A percentile compares a stretch with the other conserved stretches of the same genome.
Conservation (phyloP, 2,888 invertebrate genomes). For the Pyrrhia umbra region DNA sequence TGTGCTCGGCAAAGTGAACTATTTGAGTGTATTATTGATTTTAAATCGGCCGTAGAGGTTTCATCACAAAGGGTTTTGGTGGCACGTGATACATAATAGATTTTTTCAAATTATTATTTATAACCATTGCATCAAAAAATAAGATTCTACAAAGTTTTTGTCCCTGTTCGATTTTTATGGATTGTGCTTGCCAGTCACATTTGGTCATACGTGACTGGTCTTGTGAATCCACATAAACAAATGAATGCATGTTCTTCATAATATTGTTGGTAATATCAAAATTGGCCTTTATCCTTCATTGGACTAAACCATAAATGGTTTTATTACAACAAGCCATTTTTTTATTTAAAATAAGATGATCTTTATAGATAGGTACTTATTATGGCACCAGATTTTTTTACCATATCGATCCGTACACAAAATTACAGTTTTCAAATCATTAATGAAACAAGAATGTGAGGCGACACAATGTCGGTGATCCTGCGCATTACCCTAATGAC, state of each 20-base stretch:
- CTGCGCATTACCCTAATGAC: slow-evolving; percentile 80
- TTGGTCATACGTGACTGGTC: neutral
- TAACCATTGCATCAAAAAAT: neutral
- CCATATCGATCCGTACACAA: slow-evolving; percentile 50
- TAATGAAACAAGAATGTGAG: slow-evolving; percentile 59
- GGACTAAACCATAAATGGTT: no score
- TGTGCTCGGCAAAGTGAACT: slow-evolving; percentile 85
- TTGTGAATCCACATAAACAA: no score
- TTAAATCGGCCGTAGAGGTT: slow-evolving; percentile 83
- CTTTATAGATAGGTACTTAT: neutral
- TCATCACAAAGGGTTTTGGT: slow-evolving; percentile 71
- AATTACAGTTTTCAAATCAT: slow-evolving; percentile 54
- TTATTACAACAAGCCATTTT: no score
- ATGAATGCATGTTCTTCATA: no score
- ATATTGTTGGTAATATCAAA: no score
- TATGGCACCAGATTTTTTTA: slow-evolving; percentile 41
- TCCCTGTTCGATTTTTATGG: neutral
- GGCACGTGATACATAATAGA: slow-evolving; percentile 56
- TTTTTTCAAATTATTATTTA: slow-evolving; percentile 2
- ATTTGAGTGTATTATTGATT: slow-evolving; percentile 86
- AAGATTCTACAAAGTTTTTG: neutral
- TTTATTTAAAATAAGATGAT: neutral
- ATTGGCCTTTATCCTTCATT: neutral
- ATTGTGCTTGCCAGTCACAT: neutral
- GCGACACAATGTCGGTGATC: slow-evolving; percentile 75